Base-by-base conservation (phyloP, 2,113 vertebrate species). In the Cheilinus undulatus region DNA sequence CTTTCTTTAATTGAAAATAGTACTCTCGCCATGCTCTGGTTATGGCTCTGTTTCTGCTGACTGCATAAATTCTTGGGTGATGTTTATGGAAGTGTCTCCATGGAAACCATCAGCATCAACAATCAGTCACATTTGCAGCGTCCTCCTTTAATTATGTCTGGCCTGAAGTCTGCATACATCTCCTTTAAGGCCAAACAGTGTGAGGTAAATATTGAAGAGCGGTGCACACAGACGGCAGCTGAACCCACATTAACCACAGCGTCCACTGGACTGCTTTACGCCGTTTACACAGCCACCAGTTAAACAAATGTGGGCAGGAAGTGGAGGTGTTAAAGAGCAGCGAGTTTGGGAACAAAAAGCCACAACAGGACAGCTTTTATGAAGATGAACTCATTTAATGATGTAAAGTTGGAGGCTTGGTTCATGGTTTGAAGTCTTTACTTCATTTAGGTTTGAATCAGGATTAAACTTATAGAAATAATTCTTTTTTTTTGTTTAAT, bases 261-360 rank as follows among this genome's bases (percentile, higher is more conserved):
- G 53, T 27, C 76, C n/a, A 50, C 26, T 12, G 32, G 9, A 42
- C 36, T 30, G 20, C 58, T 69, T 64, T 54, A 69, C 19, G 9
- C 48, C 71, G 74, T 87, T 85, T 67, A 73, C 64, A 3, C 36
- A 67, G 68, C 38, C 72, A 40, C 56, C 40, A 56, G 53, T 57
- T 73, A 78, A 11, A 78, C 17, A 9, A 32, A 23, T 43, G 40
- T 50, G 58, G 57, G 13, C 64, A 76, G 69, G 78, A 80, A 84
- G 76, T 54, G 26, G 53, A 78, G 58, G 52, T 61, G 76, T 30
- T 61, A 30, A 59, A 36, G 53, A 51, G 48, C 43, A n/a, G 2
- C 11, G 32, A 40, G 26, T 42, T 52, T 60, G 19, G 5, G n/a
- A 13, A 45, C 2, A 19, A 40, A n/a, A 19, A 20, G n/a, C 13